Percentiles rank a stretch among this genome's conserved stretches.
Evolutionary conservation across 2,113 vertebrate genomes (phyloP).

Genomic region (Proterorhinus semilunaris): DNA sequence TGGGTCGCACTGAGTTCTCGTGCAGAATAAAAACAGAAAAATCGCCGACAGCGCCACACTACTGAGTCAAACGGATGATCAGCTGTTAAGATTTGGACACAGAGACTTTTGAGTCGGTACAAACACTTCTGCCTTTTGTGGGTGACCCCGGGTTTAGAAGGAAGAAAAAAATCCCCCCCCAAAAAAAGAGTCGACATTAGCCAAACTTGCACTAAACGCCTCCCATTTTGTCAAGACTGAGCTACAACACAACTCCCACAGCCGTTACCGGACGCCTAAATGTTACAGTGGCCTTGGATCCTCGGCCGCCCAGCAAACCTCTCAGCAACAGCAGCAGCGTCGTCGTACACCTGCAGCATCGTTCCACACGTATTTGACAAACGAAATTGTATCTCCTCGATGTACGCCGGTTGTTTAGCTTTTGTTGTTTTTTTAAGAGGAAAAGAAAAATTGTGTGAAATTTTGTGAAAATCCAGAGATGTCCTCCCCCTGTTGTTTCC

Average conservation of each 20-base stretch:
- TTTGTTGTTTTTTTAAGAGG: slow-evolving; percentile 52
- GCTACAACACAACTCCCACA: slow-evolving; percentile 49
- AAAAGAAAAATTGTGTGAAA: slow-evolving; percentile 56
- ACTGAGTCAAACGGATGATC: slow-evolving; percentile 53
- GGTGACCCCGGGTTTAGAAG: slow-evolving; percentile 65
- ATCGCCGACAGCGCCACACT: slow-evolving; percentile 51
- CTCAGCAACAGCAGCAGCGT: slow-evolving; percentile 47
- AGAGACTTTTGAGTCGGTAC: slow-evolving; percentile 57
- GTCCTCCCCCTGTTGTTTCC: slow-evolving; percentile 30
- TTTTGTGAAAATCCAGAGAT: slow-evolving; percentile 70
- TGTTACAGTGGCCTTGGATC: slow-evolving; percentile 69
- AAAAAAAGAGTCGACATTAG: slow-evolving; percentile 62
- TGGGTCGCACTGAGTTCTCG: slow-evolving; percentile 47
- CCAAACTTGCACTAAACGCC: slow-evolving; percentile 79
- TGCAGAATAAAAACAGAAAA: slow-evolving; percentile 34
- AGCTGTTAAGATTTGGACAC: slow-evolving; percentile 26
- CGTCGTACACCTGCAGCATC: slow-evolving; percentile 45
- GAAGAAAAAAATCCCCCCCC: slow-evolving; percentile 4
- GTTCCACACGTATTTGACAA: slow-evolving; percentile 73
- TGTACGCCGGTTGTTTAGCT: slow-evolving; percentile 54
- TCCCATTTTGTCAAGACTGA: slow-evolving; percentile 48
- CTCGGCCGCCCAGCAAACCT: slow-evolving; percentile 51
- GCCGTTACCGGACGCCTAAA: slow-evolving; percentile 58
- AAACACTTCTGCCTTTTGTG: slow-evolving; percentile 52
- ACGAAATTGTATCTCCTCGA: slow-evolving; percentile 70